These are phyloP conservation scores for Scelioninae gen. 1 DNA, from an alignment of 2,888 invertebrate genomes.

Conservation along the genomic window DNA sequence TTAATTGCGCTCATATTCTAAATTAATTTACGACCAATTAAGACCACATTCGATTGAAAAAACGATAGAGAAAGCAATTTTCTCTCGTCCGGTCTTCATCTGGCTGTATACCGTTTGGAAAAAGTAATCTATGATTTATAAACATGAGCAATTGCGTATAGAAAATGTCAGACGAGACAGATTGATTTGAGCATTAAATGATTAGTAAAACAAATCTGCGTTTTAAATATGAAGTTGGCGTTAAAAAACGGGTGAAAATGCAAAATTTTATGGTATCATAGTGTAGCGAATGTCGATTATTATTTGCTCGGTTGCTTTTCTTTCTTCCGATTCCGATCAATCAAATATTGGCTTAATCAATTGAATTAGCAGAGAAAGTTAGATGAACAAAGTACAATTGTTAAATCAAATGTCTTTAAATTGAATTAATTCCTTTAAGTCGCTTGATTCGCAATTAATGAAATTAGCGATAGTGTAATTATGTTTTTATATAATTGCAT, in stretches of 20 bases:
- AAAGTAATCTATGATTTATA: not conserved
- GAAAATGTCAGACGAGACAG: not conserved
- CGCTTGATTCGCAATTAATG: too few relatives aligned
- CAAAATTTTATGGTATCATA: not conserved
- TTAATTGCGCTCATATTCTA: not conserved
- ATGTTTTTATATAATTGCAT: too few relatives aligned
- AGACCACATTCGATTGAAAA: not conserved
- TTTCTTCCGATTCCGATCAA: slow-evolving; percentile 9
- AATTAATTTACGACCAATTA: not conserved
- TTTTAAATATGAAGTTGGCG: not conserved
- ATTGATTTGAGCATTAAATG: not conserved
- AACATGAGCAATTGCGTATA: not conserved
- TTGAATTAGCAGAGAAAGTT: slow-evolving; percentile 7
- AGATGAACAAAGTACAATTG: slow-evolving; percentile 6
- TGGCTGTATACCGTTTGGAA: not conserved
- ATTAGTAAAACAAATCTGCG: not conserved
- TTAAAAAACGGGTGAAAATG: not conserved
- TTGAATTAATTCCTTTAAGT: not conserved
- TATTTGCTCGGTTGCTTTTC: slow-evolving; percentile 1
- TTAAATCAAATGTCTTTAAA: not conserved
- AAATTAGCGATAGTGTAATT: too few relatives aligned
- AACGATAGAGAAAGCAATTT: slow-evolving; percentile 32
- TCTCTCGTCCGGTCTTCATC: slow-evolving; percentile 10
- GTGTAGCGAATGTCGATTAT: not conserved
- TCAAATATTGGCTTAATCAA: not conserved